Evolutionary conservation across 2,797 vertebrate genomes (phyloP).

Genomic region (Etheostoma nigrum): DNA sequence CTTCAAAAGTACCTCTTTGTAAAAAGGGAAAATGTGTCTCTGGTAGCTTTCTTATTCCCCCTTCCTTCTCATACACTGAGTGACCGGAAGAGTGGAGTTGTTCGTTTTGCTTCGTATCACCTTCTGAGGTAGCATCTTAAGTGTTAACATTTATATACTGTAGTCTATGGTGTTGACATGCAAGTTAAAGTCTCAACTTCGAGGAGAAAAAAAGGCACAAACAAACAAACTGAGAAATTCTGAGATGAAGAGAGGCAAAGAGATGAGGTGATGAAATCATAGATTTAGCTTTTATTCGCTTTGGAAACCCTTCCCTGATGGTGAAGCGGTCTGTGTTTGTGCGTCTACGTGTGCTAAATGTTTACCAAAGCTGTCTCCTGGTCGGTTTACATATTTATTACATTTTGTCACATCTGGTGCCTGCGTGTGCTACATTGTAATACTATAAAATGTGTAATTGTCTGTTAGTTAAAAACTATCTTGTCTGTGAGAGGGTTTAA

Average conservation of each 20-base stretch:
- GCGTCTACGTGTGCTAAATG: constrained; percentile 26
- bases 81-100: neutral
- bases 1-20: constrained; percentile 3
- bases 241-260: constrained; percentile 1
- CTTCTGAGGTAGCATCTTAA: constrained; percentile 4
- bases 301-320: constrained; percentile 20
- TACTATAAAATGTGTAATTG: constrained; percentile 33
- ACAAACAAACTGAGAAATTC: constrained; percentile 23
- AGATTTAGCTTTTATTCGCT: constrained; percentile 38
- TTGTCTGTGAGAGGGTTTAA: constrained; percentile 29
- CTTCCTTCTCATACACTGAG: neutral
- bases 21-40: neutral
- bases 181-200: constrained; percentile 23
- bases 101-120: constrained; percentile 11
- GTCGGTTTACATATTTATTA: constrained; percentile 18
- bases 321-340: constrained; percentile 31
- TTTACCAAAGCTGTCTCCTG: constrained; percentile 43
- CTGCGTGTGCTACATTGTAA: constrained; percentile 50
- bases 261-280: constrained; percentile 30
- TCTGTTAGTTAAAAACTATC: constrained; percentile 28
- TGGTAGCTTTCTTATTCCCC: neutral
- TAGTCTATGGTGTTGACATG: neutral
- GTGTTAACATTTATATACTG: neutral
- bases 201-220: neutral
- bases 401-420: constrained; percentile 54